Percentiles rank a stretch among this genome's conserved stretches.
Conservation (phyloP, 1,140 invertebrate genomes). For the Euschistus heros region DNA sequence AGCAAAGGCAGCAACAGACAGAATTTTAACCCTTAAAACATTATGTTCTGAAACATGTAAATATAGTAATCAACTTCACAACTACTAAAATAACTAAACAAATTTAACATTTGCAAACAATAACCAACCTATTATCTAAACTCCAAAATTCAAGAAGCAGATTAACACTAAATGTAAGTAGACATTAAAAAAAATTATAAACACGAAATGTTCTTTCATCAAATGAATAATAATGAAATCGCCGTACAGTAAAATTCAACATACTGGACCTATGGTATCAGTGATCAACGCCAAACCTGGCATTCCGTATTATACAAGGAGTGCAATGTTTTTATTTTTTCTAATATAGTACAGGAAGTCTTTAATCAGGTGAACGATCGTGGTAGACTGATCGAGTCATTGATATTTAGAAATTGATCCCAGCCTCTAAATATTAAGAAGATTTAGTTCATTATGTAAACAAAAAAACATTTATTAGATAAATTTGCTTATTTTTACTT, state of each 20-base stretch:
- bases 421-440: too few species aligned
- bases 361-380: constrained; percentile 3
- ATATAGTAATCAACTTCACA: neutral
- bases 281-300: neutral
- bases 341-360: constrained; percentile 3
- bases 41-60: neutral
- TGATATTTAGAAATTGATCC: neutral
- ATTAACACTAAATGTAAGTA: neutral
- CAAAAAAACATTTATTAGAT: too few species aligned
- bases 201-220: neutral
- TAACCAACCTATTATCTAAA: neutral
- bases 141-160: too few species aligned
- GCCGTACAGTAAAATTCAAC: neutral
- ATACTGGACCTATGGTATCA: neutral
- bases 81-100: neutral
- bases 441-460: too few species aligned
- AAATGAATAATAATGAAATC: neutral
- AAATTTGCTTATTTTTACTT: too few species aligned
- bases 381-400: too few species aligned
- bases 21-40: neutral
- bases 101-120: neutral
- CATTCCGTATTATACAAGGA: neutral
- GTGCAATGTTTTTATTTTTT: constrained; percentile 12
- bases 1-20: neutral
- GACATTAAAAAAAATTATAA: neutral